phyloP scores from a whole-genome alignment of 2,797 vertebrate species.

The Botia almorhae region DNA sequence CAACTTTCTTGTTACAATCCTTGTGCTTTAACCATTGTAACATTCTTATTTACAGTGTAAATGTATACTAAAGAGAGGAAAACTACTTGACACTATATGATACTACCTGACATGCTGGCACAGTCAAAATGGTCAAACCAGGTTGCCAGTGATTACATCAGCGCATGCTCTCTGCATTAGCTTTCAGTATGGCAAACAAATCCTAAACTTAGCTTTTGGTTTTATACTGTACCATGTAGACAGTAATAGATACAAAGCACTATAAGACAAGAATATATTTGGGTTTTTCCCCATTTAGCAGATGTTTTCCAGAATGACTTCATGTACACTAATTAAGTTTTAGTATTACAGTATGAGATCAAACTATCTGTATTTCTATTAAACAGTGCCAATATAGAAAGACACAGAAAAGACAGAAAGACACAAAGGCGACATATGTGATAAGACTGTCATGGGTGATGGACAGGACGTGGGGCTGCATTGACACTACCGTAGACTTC shows the following conservation, averaged over 20 bases:
- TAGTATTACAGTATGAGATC: not conserved
- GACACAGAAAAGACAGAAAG: too few relatives aligned
- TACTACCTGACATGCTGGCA: too few relatives aligned
- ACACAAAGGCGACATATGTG: not conserved
- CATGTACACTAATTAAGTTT: not conserved
- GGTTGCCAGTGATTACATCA: not conserved
- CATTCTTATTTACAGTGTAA: too few relatives aligned
- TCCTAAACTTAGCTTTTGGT: not conserved
- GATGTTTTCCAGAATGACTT: not conserved
- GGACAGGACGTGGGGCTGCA: not conserved
- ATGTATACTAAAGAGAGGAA: too few relatives aligned
- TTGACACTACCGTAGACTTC: not conserved
- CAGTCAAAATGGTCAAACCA: not conserved
- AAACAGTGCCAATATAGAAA: too few relatives aligned
- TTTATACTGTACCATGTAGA: not conserved
- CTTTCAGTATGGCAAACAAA: too few relatives aligned
- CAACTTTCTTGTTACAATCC: too few relatives aligned
- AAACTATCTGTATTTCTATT: not conserved
- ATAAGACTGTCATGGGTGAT: conserved; percentile 13
- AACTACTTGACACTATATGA: too few relatives aligned
- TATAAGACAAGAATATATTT: not conserved
- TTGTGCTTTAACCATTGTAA: too few relatives aligned
- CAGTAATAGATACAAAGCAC: not conserved
- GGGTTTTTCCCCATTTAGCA: not conserved
- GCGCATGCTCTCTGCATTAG: not conserved